Evolutionary conservation across 2,888 invertebrate genomes (phyloP).

Genomic region (Aethes cnicana): DNA sequence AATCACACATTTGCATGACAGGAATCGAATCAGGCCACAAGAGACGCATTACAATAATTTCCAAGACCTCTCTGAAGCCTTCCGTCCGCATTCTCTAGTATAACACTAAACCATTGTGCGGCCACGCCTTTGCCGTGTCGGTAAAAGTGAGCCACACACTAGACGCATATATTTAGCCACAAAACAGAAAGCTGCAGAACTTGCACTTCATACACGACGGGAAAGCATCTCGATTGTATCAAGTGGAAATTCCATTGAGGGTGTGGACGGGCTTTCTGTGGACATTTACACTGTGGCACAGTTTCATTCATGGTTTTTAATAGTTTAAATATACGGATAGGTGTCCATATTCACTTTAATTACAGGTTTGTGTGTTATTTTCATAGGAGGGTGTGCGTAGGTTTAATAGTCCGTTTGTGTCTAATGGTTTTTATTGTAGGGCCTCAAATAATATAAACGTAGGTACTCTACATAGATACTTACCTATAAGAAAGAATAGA

Average conservation of each 20-base stretch:
- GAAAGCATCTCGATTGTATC: too few relatives aligned
- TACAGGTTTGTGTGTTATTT: not conserved
- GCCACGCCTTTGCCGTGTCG: conserved; percentile 36
- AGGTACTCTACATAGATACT: too few relatives aligned
- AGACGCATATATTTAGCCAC: conserved; percentile 2
- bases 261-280: not conserved
- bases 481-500: too few relatives aligned
- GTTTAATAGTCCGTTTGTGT: not conserved
- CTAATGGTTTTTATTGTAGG: not conserved
- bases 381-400: not conserved
- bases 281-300: not conserved
- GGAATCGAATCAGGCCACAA: conserved; percentile 19
- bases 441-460: conserved; percentile 5
- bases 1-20: conserved; percentile 7
- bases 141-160: conserved; percentile 7
- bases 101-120: conserved; percentile 42
- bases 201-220: too few relatives aligned
- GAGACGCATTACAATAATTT: conserved; percentile 32
- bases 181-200: not conserved
- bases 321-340: conserved; percentile 1
- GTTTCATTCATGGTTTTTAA: conserved; percentile 8
- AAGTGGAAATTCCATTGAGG: too few relatives aligned
- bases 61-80: conserved; percentile 31
- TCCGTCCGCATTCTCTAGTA: conserved; percentile 40
- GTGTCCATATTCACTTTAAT: not conserved